phyloP scores from a whole-genome alignment of 2,797 vertebrate genomes.

The Gymnodraco acuticeps region DNA sequence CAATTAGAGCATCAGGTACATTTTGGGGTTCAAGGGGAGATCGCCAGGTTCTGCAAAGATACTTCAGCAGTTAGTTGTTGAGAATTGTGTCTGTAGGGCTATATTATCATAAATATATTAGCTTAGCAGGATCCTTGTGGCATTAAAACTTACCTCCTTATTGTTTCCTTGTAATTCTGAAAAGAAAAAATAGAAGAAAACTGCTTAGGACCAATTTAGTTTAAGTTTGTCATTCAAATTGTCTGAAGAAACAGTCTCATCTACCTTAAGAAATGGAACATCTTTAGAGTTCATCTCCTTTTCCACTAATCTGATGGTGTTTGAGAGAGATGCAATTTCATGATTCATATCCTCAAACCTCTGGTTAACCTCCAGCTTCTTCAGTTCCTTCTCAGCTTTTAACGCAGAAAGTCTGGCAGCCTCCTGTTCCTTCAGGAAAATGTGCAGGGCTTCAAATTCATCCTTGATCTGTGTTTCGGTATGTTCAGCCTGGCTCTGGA shows the following conservation, averaged over 20 bases:
- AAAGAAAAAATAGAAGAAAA: slow-evolving; percentile 42
- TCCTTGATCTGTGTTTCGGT: slow-evolving; percentile 82
- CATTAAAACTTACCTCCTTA: slow-evolving; percentile 76
- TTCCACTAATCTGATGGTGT: slow-evolving; percentile 80
- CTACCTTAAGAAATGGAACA: slow-evolving; percentile 84
- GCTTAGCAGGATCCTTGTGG: neutral
- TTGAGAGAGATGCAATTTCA: slow-evolving; percentile 78
- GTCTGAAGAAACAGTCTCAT: neutral
- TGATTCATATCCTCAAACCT: slow-evolving; percentile 75
- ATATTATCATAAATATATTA: neutral
- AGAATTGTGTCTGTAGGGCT: neutral
- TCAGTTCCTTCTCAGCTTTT: slow-evolving; percentile 79
- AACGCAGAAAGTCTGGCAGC: slow-evolving; percentile 73
- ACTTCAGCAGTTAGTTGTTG: slow-evolving; percentile 27
- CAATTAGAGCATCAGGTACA: slow-evolving; percentile 75
- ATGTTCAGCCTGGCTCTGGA: slow-evolving; percentile 81
- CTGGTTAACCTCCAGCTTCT: slow-evolving; percentile 73
- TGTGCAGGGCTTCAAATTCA: slow-evolving; percentile 81
- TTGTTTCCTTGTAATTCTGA: slow-evolving; percentile 87
- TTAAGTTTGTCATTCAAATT: neutral
- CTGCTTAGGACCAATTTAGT: neutral
- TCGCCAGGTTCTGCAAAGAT: slow-evolving; percentile 82
- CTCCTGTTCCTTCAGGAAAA: slow-evolving; percentile 84
- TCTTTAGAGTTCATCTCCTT: slow-evolving; percentile 82
- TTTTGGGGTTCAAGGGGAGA: slow-evolving; percentile 70